A percentile compares a stretch with the other conserved stretches of the same genome.
phyloP scores from a whole-genome alignment of 2,888 invertebrate species.

The Pollenia angustigena region DNA sequence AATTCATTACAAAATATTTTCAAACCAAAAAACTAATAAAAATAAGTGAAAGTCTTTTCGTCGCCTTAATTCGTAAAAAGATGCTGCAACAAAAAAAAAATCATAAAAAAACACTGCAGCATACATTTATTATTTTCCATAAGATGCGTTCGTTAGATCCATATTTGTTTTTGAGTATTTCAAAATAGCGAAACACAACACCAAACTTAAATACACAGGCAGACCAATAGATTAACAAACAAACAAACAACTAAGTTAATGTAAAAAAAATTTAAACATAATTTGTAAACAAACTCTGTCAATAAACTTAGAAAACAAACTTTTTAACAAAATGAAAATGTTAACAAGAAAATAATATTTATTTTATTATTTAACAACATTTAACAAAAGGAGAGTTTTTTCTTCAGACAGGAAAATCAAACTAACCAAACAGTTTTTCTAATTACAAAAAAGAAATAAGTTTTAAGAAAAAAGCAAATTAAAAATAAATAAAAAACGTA shows the following conservation, averaged over 20 bases:
- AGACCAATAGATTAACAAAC: background rate
- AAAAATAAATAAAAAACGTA: background rate
- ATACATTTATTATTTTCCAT: constrained; percentile 5
- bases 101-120: constrained; percentile 13
- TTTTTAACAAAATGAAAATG: constrained; percentile 8
- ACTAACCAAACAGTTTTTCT: background rate
- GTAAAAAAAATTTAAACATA: constrained; percentile 26
- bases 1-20: constrained; percentile 21
- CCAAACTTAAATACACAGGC: background rate
- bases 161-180: constrained; percentile 45
- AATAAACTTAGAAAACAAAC: constrained; percentile 46
- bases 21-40: background rate
- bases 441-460: constrained; percentile 7
- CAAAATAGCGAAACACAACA: background rate
- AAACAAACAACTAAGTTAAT: constrained; percentile 14
- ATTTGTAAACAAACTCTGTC: constrained; percentile 61
- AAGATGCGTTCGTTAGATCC: constrained; percentile 49
- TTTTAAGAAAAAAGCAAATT: constrained; percentile 31
- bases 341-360: constrained; percentile 1
- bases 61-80: constrained; percentile 30
- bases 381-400: constrained; percentile 41
- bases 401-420: constrained; percentile 41
- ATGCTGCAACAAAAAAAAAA: constrained; percentile 27
- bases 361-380: constrained; percentile 38
- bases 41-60: constrained; percentile 51